Evolutionary conservation across 2,113 vertebrate species (phyloP), one percentile per base, ranked within the genome.

Genomic region (Ailurus styani): DNA sequence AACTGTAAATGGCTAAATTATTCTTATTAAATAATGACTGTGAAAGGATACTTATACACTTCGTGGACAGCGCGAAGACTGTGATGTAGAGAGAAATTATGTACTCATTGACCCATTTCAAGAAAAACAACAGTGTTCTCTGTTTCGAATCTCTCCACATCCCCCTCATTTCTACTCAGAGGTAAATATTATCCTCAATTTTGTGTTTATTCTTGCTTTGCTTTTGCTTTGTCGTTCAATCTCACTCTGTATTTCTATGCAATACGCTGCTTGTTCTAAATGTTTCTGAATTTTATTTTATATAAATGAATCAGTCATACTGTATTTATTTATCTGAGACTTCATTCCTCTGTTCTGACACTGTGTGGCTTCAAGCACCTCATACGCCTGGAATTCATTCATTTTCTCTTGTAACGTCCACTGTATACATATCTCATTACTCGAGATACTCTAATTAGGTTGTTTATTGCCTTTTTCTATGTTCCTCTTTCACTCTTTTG

Each of bases 21-120:
- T 72, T 94, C 45, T 78, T 62, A 45, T 68, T 73, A 94, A 90
- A 14, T 78, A 55, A 72, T 31, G 52, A 89, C 54, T 13, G 57
- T 31, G 68, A 75, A 94, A 85, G 23, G 54, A 93, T 5, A 40
- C 40, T 73, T 31, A 42, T 1, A 14, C 1, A 68, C 75, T 37
- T 7, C 25, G 37, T 12, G 34, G 70, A 20, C 5, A 55, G 60
- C 2, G 4, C 1, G 29, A 55, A 34, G 23, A 34, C 31, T 23
- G 9, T 4, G 52, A 5, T 6, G 42, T 9, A 1, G 27, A 3
- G 34, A 73, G 17, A 31, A 40, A 31, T 5, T 23, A 21, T 0
- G 18, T 25, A 34, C 37, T 25, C 15, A 34, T 14, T 3, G 12
- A n/a, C 8, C 3, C 2, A n/a, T 23, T 75, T 17, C 55, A 62